Evolutionary conservation across 2,888 invertebrate species (phyloP), one percentile per base, ranked within the genome.

Genomic region (Amblyjoppa fuscipennis): DNA sequence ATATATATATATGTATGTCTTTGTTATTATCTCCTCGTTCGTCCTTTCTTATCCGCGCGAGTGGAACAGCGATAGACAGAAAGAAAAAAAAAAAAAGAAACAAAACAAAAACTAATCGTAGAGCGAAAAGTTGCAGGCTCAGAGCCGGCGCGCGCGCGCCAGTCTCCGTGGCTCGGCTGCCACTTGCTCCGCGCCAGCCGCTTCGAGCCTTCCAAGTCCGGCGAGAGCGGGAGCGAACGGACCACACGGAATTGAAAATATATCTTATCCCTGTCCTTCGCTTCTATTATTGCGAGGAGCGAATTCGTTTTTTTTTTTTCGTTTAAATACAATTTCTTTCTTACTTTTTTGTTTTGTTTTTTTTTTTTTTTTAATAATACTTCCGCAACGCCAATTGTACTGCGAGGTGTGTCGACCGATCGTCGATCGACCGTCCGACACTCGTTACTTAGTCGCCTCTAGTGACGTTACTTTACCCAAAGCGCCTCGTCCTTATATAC

Each of bases 401-500:
- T 73, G 28, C 70, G 34, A 34, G 68, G 71, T 66, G 59, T 45
- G 59, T 45, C 45, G 45, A 64, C 56, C 56, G 64, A 69, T 70
- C 56, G 75, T 28, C 56, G 71, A 73, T 41, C 71, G n/a, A 79
- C 16, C 75, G 85, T 79, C 75, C 82, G 85, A 56, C 78, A 71
- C 82, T 74, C 61, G 49, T 64, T 79, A 64, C 79, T 75, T 71
- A 56, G 76, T 74, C 56, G 66, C 66, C 82, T 68, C 78, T 79
- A 82, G 78, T 85, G 85, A 85, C 79, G 74, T 79, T 82, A 51
- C 79, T 70, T 79, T 79, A 71, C 34, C 66, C 70, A 71, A 49
- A 61, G 66, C 68, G 51, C 64, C 64, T 85, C 64, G 82, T 82
- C 85, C 82, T 85, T 85, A 85, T 85, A 85, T 85, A 85, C 85